These are phyloP conservation scores for Oreocharis arfaki DNA, from an alignment of 2,113 vertebrate species.

Conservation along the genomic window DNA sequence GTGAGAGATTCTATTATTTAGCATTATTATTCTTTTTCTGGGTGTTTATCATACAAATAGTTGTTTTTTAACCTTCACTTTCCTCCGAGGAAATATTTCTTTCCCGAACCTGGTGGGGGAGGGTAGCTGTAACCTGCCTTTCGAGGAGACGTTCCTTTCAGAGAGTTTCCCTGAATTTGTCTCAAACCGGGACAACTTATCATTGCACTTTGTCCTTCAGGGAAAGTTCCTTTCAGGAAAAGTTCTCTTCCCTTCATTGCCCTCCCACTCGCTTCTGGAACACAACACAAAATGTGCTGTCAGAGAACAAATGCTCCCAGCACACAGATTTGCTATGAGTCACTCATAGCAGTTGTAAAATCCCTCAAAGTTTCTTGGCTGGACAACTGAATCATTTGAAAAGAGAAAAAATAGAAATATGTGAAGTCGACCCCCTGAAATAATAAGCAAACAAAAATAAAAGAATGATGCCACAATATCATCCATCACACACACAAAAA, in stretches of 20 bases:
- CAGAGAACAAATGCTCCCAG: not conserved
- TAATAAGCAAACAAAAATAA: not conserved
- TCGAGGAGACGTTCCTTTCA: too few species aligned
- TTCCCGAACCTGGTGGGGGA: too few species aligned
- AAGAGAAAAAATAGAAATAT: not conserved
- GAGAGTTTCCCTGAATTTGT: too few species aligned
- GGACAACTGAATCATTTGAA: not conserved
- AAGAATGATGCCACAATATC: not conserved
- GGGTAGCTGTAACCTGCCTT: too few species aligned
- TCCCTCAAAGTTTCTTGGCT: not conserved
- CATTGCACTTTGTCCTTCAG: not conserved
- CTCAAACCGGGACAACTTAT: too few species aligned
- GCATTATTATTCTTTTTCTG: too few species aligned
- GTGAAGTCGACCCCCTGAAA: not conserved
- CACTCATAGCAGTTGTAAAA: not conserved
- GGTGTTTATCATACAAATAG: too few species aligned
- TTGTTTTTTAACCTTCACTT: too few species aligned
- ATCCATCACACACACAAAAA: not conserved
- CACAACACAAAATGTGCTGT: not conserved
- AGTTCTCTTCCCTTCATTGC: not conserved
- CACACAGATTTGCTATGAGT: not conserved
- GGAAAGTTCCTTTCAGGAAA: not conserved
- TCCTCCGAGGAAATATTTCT: too few species aligned
- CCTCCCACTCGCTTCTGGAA: not conserved
- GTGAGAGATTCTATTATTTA: too few species aligned